Percentiles rank a stretch among this genome's conserved stretches.
phyloP scores from a whole-genome alignment of 2,888 invertebrate genomes.

The Melanchra persicariae region DNA sequence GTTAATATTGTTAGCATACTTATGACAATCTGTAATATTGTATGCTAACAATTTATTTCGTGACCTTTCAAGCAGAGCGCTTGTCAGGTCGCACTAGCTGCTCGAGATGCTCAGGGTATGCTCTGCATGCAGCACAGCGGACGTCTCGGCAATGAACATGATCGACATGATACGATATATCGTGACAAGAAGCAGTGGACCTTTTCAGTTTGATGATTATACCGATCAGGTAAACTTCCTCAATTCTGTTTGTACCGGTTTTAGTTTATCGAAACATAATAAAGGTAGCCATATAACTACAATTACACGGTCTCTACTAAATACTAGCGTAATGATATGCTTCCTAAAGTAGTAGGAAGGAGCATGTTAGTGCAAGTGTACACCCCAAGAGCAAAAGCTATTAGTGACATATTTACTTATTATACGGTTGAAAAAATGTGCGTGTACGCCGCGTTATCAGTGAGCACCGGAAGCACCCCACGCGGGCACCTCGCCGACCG shows the following conservation, averaged over 20 bases:
- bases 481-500: conserved; percentile 48
- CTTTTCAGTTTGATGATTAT: not conserved
- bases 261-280: too few relatives aligned
- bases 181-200: not conserved
- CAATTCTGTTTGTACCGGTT: not conserved
- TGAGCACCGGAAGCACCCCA: conserved; percentile 61
- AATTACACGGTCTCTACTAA: not conserved
- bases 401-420: conserved; percentile 12
- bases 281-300: not conserved
- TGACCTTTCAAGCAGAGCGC: too few relatives aligned
- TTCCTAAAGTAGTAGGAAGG: not conserved
- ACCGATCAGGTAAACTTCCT: not conserved
- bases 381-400: not conserved
- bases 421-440: conserved; percentile 55
- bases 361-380: not conserved
- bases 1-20: too few relatives aligned
- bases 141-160: too few relatives aligned
- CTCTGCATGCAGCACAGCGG: too few relatives aligned
- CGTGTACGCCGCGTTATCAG: conserved; percentile 60
- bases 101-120: too few relatives aligned
- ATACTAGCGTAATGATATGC: not conserved
- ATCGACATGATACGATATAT: too few relatives aligned
- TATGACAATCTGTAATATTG: too few relatives aligned
- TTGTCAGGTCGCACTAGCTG: too few relatives aligned
- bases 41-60: too few relatives aligned